Evolutionary conservation across 2,888 invertebrate genomes (phyloP), one percentile per base, ranked within the genome.

Genomic region (Chymomyza procnemis): DNA sequence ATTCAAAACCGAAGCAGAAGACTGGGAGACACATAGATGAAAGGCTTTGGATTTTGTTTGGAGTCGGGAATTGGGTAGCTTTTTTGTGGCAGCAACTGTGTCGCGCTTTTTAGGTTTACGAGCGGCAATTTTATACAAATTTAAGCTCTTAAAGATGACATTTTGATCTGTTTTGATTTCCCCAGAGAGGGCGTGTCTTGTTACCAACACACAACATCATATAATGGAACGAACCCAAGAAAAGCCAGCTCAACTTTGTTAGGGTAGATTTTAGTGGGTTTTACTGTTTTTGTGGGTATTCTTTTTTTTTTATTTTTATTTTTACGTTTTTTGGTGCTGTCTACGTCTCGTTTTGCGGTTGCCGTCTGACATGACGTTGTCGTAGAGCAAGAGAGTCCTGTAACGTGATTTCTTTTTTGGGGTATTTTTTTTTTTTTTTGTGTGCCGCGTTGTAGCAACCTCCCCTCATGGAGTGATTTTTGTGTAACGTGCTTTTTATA

Each of bases 131-230:
- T 85, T 85, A 88, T 87, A 89, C 88, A 88, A 89, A 89, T 89
- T 89, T 89, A 88, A 89, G 89, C 89, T 87, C 87, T 89, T 88
- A 89, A 89, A 88, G 88, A 88, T 85, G 89, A 83, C 88, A 89
- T 89, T 89, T 89, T 89, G 89, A 89, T 88, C 89, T 89, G 85
- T 85, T 88, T 87, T 88, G 89, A 89, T 89, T 89, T 89, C 89
- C 89, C 89, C 69, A 71, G 89, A 80, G 85, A 76, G 75, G 66
- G 60, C 62, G 67, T 67, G 70, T 58, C 70, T 57, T 56, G 56
- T 60, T 59, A 62, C 63, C 19, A 54, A 64, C 26, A 14, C 34
- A 56, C 14, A 22, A 22, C 21, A 4, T 19, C 14, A 8, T 16
- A 57, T 16, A 26, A 26, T 26, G 8, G 6, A 48, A 61, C 12